phyloP scores from a whole-genome alignment of 2,797 vertebrate species.

The Catamblyrhynchus diadema region DNA sequence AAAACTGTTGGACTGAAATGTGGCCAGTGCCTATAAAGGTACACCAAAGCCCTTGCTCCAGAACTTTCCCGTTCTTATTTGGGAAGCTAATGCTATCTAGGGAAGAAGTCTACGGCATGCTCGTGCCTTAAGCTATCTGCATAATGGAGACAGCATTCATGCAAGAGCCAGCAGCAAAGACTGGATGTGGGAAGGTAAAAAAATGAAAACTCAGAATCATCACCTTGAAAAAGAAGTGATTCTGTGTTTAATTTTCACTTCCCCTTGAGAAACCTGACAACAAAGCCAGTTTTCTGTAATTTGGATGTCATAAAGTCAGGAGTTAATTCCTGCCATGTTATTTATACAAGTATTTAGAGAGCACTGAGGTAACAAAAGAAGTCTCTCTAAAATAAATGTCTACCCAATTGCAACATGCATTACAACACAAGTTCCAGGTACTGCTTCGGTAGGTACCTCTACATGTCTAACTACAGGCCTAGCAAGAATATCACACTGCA shows the following conservation, averaged over 20 bases:
- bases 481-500: neutral
- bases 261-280: neutral
- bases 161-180: neutral
- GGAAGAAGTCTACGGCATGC: neutral
- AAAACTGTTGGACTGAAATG: fast-evolving
- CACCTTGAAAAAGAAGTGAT: neutral
- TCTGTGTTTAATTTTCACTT: neutral
- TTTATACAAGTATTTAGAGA: neutral
- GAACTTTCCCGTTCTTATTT: neutral
- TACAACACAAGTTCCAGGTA: neutral
- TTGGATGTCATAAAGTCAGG: neutral
- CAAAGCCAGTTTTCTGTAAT: neutral
- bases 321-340: neutral
- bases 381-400: neutral
- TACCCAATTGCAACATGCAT: neutral
- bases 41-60: neutral
- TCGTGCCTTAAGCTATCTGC: neutral
- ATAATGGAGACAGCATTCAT: neutral
- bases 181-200: neutral
- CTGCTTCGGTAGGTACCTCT: neutral
- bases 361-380: neutral
- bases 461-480: fast-evolving
- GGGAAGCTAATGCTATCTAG: neutral
- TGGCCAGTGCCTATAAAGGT: neutral
- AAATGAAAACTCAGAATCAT: neutral